Evolutionary conservation across 2,797 vertebrate genomes (phyloP).

Genomic region (Halcyon smyrnensis): DNA sequence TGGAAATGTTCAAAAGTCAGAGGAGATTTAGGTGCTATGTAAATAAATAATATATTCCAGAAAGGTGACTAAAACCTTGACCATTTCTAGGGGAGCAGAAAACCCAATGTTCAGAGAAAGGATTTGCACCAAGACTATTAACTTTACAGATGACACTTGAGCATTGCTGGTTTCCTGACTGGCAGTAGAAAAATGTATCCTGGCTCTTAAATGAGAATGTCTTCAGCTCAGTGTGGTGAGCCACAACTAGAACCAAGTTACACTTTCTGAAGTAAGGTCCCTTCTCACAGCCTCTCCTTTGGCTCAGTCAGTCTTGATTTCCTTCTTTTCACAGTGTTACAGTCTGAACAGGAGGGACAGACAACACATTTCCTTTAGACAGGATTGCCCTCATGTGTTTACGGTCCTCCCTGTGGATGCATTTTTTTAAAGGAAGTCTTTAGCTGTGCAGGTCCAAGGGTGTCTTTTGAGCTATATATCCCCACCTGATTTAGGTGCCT

Average conservation of each 20-base stretch:
- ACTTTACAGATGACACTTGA: not conserved
- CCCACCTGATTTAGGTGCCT: no score
- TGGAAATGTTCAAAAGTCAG: not conserved
- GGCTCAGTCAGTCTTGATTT: not conserved
- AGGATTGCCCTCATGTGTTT: not conserved
- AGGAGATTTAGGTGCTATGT: not conserved
- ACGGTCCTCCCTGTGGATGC: not conserved
- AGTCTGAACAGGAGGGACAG: not conserved
- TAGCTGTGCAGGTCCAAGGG: not conserved
- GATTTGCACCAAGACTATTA: not conserved
- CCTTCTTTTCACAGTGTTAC: not conserved
- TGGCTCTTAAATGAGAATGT: not conserved
- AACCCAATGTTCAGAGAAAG: not conserved
- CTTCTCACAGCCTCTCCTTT: not conserved
- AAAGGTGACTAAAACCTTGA: not conserved
- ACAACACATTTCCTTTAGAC: not conserved
- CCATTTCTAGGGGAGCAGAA: not conserved
- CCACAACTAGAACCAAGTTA: not conserved
- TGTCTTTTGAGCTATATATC: not conserved
- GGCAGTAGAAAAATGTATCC: not conserved
- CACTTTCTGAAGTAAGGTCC: not conserved
- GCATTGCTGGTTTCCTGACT: not conserved
- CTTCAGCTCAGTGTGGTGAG: not conserved
- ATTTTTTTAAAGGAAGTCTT: not conserved
- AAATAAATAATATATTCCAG: not conserved